Base-by-base conservation (phyloP, 2,888 invertebrate genomes). In the Sinotaia quadrata region DNA sequence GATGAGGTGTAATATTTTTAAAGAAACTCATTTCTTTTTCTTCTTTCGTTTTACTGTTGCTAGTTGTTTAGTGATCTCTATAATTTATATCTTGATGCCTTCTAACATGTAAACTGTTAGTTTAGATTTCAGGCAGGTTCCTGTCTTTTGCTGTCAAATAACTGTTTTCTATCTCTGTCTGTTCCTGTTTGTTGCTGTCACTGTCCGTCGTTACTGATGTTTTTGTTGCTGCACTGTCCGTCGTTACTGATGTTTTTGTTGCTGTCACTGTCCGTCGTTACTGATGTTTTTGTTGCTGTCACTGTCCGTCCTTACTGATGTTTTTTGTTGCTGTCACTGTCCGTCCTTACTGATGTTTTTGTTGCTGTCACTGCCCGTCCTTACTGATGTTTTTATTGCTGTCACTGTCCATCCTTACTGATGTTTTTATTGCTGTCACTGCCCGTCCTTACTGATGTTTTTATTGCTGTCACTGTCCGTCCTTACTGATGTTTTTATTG, bases 361-460 rank as follows among this genome's bases (percentile, higher is more conserved):
- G 33, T 58, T 31, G 29, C 51, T 49, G 18, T 49, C 18, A 59
- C 49, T 27, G 49, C 27, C 51, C 31, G 47, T 47, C 67, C 59
- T 60, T 58, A 33, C 41, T 36, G 27, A 47, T 49, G 36, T 52
- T 51, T 49, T 29, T 49, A 49, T 37, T 54, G 27, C 34, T 58
- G 52, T 51, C 52, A 36, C 52, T 37, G 49, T 37, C 52, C 36
- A 33, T 52, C 60, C n/a, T n/a, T 47, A 34, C 36, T 41, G 27
- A 49, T 37, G 36, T 49, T 60, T 60, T 29, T 44, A 15, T 52
- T 60, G 44, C 58, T 58, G 34, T 60, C 58, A 34, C 59, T 59
- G 52, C 37, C 34, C 33, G 49, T 51, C 51, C 37, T 36, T 52
- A 12, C 37, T 51, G 47, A 34, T 49, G 33, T 51, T 36, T 47